Percentiles rank a stretch among this genome's conserved stretches.
phyloP scores from a whole-genome alignment of 2,113 vertebrate genomes.

The Artemisiospiza belli region DNA sequence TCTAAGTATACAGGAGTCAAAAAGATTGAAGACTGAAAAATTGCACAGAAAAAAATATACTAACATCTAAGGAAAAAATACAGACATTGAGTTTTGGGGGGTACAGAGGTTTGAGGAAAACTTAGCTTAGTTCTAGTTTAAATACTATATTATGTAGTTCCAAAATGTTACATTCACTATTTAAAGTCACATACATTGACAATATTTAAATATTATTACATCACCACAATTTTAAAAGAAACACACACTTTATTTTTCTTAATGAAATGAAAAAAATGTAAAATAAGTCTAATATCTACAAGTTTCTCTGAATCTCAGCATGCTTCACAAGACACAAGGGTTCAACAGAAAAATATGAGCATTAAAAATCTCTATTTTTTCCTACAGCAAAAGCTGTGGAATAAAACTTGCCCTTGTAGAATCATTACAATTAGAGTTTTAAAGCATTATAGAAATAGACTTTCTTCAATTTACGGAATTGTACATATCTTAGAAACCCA shows the following conservation, averaged over 20 bases:
- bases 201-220: not conserved
- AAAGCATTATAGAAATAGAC: not conserved
- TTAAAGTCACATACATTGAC: not conserved
- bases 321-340: not conserved
- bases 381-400: not conserved
- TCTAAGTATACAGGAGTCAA: not conserved
- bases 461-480: not conserved
- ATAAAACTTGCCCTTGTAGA: not conserved
- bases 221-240: not conserved
- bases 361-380: not conserved
- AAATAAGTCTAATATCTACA: not conserved
- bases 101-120: not conserved
- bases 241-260: not conserved
- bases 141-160: not conserved
- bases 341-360: not conserved
- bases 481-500: not conserved
- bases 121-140: not conserved
- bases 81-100: rapidly evolving
- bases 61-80: not conserved
- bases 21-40: not conserved
- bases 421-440: not conserved
- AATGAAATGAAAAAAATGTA: not conserved
- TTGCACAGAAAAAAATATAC: not conserved
- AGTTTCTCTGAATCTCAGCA: not conserved
- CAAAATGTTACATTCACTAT: not conserved